phyloP scores from a whole-genome alignment of 2,888 invertebrate genomes.

The Melinaea marsaeus region DNA sequence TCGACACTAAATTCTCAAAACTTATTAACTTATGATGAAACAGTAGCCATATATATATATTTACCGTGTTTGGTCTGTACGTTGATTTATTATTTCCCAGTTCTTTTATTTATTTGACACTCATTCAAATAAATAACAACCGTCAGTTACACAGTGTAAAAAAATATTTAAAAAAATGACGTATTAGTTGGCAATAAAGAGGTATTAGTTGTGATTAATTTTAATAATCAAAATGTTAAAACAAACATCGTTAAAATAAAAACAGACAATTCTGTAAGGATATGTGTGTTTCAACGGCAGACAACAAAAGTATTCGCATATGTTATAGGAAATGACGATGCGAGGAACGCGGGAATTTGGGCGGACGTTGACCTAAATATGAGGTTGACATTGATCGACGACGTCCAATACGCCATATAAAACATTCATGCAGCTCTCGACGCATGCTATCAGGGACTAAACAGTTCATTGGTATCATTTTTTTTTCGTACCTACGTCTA shows the following conservation, averaged over 20 bases:
- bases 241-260: background rate
- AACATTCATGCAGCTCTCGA: constrained; percentile 49
- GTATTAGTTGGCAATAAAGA: background rate
- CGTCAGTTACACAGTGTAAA: background rate
- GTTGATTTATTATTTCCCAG: constrained; percentile 50
- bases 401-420: constrained; percentile 65
- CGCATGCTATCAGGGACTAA: constrained; percentile 57
- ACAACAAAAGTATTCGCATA: constrained; percentile 39
- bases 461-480: constrained; percentile 66
- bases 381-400: constrained; percentile 77
- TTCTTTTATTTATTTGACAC: constrained; percentile 26
- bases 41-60: constrained; percentile 6
- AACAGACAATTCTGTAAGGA: background rate
- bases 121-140: constrained; percentile 8
- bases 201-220: background rate
- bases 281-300: constrained; percentile 10
- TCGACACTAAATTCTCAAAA: background rate
- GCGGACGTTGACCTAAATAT: constrained; percentile 75
- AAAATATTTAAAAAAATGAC: no score
- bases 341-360: constrained; percentile 66
- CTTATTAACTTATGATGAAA: background rate
- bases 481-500: constrained; percentile 52
- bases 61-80: constrained; percentile 41
- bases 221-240: background rate
- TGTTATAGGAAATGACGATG: constrained; percentile 57